Conservation (phyloP, 2,797 vertebrate species). For the Sylvia borin region DNA sequence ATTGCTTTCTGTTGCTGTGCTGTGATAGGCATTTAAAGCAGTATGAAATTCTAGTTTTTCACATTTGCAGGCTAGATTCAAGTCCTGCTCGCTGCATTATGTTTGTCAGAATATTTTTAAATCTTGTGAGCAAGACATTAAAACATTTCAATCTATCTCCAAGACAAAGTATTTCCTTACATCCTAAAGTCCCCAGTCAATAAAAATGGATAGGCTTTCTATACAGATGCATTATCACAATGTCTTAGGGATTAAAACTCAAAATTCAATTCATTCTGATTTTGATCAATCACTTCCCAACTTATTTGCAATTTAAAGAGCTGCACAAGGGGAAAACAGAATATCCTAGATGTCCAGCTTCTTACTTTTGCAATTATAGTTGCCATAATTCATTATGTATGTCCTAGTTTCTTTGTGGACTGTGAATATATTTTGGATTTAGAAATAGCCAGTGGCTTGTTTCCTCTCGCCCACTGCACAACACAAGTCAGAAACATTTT, state of each 20-base stretch:
- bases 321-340: background rate
- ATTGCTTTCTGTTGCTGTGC: background rate
- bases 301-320: background rate
- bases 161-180: background rate
- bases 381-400: background rate
- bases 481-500: background rate
- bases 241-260: background rate
- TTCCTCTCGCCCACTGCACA: background rate
- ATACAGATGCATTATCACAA: background rate
- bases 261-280: conserved; percentile 1
- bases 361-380: background rate
- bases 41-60: background rate
- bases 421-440: background rate
- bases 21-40: background rate
- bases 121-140: background rate
- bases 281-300: background rate
- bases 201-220: background rate
- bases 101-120: background rate
- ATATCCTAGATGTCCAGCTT: background rate
- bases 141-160: background rate
- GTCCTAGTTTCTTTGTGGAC: background rate
- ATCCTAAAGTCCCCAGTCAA: background rate
- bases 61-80: background rate
- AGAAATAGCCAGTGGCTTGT: background rate
- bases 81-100: background rate